phyloP scores from a whole-genome alignment of 2,797 vertebrate species.

The Loriculus beryllinus region DNA sequence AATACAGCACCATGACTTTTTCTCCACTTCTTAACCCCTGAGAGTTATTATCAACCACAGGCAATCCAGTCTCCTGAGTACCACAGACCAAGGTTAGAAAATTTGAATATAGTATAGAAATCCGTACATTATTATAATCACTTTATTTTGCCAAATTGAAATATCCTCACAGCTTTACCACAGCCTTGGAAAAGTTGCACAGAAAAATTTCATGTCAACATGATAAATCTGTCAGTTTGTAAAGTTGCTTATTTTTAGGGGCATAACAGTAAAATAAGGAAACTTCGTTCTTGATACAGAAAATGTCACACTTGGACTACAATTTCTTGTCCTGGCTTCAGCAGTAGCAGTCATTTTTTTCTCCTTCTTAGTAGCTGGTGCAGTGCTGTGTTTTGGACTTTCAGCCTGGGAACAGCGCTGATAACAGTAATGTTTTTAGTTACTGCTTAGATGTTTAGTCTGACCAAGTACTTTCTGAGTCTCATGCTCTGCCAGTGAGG shows the following conservation, averaged over 20 bases:
- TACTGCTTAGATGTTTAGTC: too few species aligned
- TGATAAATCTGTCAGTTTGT: constrained; percentile 75
- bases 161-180: constrained; percentile 48
- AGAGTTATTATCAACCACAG: not conserved
- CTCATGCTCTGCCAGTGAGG: too few species aligned
- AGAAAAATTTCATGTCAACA: constrained; percentile 72
- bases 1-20: not conserved
- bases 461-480: too few species aligned
- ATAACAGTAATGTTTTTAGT: too few species aligned
- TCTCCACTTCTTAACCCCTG: not conserved
- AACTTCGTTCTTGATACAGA: constrained; percentile 1
- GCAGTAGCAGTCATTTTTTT: too few species aligned
- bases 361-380: too few species aligned
- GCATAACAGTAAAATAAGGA: constrained; percentile 47
- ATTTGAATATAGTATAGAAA: constrained; percentile 4
- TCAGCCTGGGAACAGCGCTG: too few species aligned
- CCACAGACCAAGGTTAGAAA: not conserved
- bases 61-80: not conserved
- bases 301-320: constrained; percentile 6
- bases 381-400: too few species aligned
- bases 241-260: constrained; percentile 59
- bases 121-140: constrained; percentile 36
- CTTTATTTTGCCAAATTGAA: constrained; percentile 60
- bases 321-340: not conserved
- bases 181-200: constrained; percentile 57